These are phyloP conservation scores for Sapajus apella DNA, from an alignment of 2,113 vertebrate species.

Conservation along the genomic window DNA sequence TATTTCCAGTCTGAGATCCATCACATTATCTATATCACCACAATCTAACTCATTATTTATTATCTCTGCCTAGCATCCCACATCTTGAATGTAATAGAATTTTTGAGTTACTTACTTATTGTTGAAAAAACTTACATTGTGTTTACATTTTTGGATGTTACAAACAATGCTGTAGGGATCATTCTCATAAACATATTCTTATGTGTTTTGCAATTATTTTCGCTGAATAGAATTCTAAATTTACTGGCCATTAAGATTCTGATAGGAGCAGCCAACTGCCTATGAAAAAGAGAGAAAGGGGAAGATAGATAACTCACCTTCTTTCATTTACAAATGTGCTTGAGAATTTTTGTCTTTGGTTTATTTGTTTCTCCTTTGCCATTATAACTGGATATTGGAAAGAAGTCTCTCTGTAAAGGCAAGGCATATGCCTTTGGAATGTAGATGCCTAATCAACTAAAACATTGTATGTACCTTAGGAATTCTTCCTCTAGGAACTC, in stretches of 20 bases:
- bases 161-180: not conserved
- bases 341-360: not conserved
- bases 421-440: not conserved
- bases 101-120: not conserved
- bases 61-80: not conserved
- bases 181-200: not conserved
- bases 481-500: not conserved
- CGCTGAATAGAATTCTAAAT: not conserved
- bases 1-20: not conserved
- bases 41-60: not conserved
- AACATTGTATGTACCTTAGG: not conserved
- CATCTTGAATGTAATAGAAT: not conserved
- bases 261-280: not conserved
- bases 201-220: not conserved
- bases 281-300: not conserved
- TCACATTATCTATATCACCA: not conserved
- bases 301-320: not conserved
- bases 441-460: not conserved
- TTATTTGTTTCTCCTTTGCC: not conserved
- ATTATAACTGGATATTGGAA: slow-evolving; percentile 8
- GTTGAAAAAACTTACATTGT: not conserved
- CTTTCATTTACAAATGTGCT: not conserved
- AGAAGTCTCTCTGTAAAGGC: not conserved
- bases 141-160: not conserved
- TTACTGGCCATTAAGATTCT: not conserved